Evolutionary conservation across 2,797 vertebrate genomes (phyloP).

Genomic region (Pristis pectinata): DNA sequence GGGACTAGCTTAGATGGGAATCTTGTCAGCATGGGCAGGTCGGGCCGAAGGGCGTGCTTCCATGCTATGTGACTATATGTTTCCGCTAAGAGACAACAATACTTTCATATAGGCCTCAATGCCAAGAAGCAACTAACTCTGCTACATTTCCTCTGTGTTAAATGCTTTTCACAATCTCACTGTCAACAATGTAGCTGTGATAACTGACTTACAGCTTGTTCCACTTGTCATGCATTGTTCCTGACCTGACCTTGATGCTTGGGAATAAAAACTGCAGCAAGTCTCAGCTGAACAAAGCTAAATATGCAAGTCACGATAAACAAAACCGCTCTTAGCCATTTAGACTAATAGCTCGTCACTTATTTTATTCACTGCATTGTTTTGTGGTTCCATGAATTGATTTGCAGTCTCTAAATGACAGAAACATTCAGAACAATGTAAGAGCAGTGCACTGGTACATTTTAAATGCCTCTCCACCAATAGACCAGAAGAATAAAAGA

Average conservation of each 20-base stretch:
- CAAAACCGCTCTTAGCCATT: neutral
- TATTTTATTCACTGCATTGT: neutral
- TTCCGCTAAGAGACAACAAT: neutral
- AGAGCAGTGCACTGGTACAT: neutral
- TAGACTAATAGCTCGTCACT: neutral
- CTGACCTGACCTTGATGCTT: slow-evolving; percentile 15
- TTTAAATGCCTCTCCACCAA: neutral
- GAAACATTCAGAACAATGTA: neutral
- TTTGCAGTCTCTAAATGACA: neutral
- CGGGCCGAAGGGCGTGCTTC: too few species aligned
- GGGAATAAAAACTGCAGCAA: neutral
- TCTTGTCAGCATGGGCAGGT: too few species aligned
- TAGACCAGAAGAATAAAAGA: neutral
- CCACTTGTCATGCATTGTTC: slow-evolving; percentile 11
- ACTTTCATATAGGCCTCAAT: neutral
- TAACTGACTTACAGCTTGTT: slow-evolving; percentile 21
- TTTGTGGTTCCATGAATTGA: neutral
- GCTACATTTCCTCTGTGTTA: neutral
- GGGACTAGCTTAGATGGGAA: too few species aligned
- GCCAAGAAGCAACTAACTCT: neutral
- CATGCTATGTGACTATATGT: too few species aligned
- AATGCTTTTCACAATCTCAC: neutral
- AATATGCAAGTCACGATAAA: neutral
- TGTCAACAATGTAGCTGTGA: neutral
- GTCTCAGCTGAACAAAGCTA: neutral